Conservation (phyloP, 1,140 invertebrate genomes). For the Druon quercuslanigerum region DNA sequence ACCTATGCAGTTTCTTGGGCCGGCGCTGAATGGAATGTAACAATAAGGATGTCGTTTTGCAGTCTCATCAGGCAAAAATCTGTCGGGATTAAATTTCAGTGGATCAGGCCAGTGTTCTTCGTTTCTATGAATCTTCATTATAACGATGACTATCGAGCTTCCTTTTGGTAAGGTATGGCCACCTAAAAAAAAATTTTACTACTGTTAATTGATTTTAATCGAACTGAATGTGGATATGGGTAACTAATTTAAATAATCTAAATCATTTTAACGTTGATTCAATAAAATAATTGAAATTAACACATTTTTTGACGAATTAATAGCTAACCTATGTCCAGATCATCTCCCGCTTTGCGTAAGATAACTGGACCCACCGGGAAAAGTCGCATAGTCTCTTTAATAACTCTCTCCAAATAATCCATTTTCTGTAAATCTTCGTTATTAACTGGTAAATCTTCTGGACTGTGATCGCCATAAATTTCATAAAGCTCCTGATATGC, state of each 20-base stretch:
- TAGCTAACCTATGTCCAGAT: slow-evolving; percentile 55
- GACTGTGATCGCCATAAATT: slow-evolving; percentile 70
- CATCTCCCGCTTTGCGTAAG: slow-evolving; percentile 70
- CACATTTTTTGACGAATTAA: neutral
- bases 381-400: slow-evolving; percentile 81
- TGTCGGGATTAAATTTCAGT: slow-evolving; percentile 80
- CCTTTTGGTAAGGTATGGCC: slow-evolving; percentile 47
- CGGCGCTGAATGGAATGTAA: slow-evolving; percentile 80
- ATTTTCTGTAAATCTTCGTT: slow-evolving; percentile 78
- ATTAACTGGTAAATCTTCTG: slow-evolving; percentile 51
- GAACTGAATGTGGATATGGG: too few relatives aligned
- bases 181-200: slow-evolving; percentile 34
- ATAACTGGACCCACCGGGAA: slow-evolving; percentile 80
- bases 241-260: too few relatives aligned
- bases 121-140: slow-evolving; percentile 74
- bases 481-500: slow-evolving; percentile 78
- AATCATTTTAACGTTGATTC: too few relatives aligned
- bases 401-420: slow-evolving; percentile 79
- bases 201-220: neutral
- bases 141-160: slow-evolving; percentile 44
- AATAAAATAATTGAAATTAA: neutral
- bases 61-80: slow-evolving; percentile 79
- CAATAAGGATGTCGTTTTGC: slow-evolving; percentile 69
- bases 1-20: slow-evolving; percentile 79
- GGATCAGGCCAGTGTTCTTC: slow-evolving; percentile 78